A percentile compares a stretch with the other conserved stretches of the same genome.
These are phyloP conservation scores for Morpho deidamia DNA, from an alignment of 2,888 invertebrate genomes.

Conservation along the genomic window DNA sequence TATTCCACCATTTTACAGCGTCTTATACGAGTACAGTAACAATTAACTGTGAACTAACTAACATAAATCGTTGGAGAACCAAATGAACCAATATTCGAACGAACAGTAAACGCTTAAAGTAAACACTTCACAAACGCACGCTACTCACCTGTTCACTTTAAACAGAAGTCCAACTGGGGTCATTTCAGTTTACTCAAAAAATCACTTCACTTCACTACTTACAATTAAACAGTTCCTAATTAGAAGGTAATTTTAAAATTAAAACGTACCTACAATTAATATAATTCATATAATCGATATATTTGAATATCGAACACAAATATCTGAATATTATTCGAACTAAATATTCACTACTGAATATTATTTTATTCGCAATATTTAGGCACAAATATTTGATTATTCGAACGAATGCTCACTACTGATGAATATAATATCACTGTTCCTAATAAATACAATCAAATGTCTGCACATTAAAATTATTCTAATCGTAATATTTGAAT, in stretches of 20 bases:
- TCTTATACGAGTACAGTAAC: no score
- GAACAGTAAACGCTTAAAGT: constrained; percentile 27
- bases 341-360: no score
- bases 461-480: background rate
- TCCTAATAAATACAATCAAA: background rate
- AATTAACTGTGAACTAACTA: no score
- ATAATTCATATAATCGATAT: no score
- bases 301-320: no score
- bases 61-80: background rate
- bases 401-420: no score
- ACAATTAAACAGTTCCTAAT: constrained; percentile 2
- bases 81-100: background rate
- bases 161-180: constrained; percentile 80
- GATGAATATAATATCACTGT: background rate
- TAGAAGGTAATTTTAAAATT: background rate
- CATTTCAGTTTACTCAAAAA: constrained; percentile 51
- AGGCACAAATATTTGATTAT: no score
- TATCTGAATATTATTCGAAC: no score
- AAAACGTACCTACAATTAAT: background rate
- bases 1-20: no score
- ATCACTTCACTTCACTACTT: constrained; percentile 33
- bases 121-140: constrained; percentile 6
- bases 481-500: background rate
- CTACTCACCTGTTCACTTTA: constrained; percentile 78
- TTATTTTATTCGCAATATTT: no score